Evolutionary conservation across 2,888 invertebrate species (phyloP).

Genomic region (Drosophila rubida): DNA sequence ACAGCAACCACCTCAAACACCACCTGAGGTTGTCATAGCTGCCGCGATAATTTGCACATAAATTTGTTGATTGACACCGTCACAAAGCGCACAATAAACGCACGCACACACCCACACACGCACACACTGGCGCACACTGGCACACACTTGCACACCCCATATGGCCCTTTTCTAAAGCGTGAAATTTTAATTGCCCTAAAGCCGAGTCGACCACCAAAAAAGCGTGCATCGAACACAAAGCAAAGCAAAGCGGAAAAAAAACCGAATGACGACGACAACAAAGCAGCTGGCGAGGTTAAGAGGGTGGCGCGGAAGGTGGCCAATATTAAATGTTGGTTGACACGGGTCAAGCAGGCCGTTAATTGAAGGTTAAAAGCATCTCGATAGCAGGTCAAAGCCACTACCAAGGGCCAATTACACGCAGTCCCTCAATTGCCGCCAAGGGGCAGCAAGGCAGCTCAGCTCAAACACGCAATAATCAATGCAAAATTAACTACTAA

Average conservation of each 20-base stretch:
- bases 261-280: conserved; percentile 11
- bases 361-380: conserved; percentile 46
- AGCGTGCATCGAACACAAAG: neutral
- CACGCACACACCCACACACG: conserved; percentile 15
- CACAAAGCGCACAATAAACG: conserved; percentile 36
- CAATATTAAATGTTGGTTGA: conserved; percentile 32
- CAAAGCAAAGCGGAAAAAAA: conserved; percentile 4
- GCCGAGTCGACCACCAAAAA: conserved; percentile 44
- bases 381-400: conserved; percentile 31
- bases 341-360: conserved; percentile 47
- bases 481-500: no score
- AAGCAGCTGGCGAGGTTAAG: conserved; percentile 27
- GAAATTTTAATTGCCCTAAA: conserved; percentile 75
- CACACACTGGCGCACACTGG: conserved; percentile 5
- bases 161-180: conserved; percentile 56
- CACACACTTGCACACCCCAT: conserved; percentile 7
- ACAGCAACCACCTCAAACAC: conserved; percentile 48
- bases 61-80: conserved; percentile 60
- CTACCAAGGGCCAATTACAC: conserved; percentile 2
- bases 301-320: conserved; percentile 22
- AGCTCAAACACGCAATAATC: neutral
- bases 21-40: conserved; percentile 75
- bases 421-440: neutral
- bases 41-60: conserved; percentile 64
- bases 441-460: no score